A percentile compares a stretch with the other conserved stretches of the same genome.
Conservation (phyloP, 2,113 vertebrate genomes). For the Anolis carolinensis region DNA sequence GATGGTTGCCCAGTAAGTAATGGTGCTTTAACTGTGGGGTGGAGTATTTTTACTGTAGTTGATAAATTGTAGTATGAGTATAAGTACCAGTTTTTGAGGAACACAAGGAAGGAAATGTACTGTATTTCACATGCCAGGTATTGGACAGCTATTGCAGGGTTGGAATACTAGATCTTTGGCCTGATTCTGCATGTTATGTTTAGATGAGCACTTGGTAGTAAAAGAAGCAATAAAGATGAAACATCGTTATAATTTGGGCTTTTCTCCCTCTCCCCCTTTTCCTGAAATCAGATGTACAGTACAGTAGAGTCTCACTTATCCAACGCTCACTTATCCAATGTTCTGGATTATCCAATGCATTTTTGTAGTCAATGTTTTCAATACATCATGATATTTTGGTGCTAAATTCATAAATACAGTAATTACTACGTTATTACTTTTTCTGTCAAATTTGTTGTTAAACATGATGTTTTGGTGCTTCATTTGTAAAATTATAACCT, state of each 20-base stretch:
- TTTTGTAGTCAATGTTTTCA: no score
- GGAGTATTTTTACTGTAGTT: neutral
- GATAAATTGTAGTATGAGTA: neutral
- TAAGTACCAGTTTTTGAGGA: no score
- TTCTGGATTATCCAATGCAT: no score
- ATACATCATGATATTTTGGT: no score
- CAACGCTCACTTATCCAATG: no score
- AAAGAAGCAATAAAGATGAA: neutral
- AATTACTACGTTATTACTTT: no score
- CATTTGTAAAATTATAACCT: no score
- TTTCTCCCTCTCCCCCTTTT: neutral
- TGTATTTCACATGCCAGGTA: neutral
- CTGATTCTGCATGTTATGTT: no score
- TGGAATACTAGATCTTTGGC: neutral
- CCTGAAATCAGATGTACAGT: neutral
- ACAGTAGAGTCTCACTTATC: no score
- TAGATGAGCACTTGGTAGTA: neutral
- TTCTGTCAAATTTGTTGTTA: no score
- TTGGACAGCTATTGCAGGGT: neutral
- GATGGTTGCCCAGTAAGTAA: slow-evolving; percentile 96
- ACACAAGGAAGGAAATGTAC: neutral
- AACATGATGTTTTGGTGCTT: no score
- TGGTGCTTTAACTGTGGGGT: neutral
- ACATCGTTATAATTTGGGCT: neutral
- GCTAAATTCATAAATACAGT: no score